Percentiles rank a stretch among this genome's conserved stretches.
Conservation (phyloP, 1,140 invertebrate species). For the Lucilia cuprina region DNA sequence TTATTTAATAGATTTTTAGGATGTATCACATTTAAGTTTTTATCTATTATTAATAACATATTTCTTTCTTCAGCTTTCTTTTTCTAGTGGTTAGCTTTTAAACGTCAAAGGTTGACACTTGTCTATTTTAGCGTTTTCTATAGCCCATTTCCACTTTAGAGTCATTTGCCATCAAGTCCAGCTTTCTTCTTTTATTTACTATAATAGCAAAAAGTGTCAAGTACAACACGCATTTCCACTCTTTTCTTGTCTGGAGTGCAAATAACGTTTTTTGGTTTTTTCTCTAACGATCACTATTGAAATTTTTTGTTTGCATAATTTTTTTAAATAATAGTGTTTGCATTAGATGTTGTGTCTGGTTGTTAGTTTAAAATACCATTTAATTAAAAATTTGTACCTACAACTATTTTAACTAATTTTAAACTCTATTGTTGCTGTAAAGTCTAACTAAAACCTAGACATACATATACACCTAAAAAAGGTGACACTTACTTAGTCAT, state of each 20-base stretch:
- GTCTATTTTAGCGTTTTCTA: not conserved
- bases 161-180: not conserved
- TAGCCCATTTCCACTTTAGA: too few species aligned
- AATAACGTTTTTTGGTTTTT: not conserved
- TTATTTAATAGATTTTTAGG: not conserved
- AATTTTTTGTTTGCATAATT: not conserved
- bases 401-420: slow-evolving; percentile 29
- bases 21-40: not conserved
- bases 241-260: not conserved
- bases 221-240: slow-evolving; percentile 12
- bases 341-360: not conserved
- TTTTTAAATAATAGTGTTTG: not conserved
- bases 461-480: not conserved
- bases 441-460: not conserved
- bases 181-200: not conserved
- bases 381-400: slow-evolving; percentile 26
- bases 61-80: not conserved
- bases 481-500: not conserved
- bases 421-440: not conserved
- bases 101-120: not conserved
- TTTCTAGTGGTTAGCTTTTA: not conserved
- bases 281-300: not conserved
- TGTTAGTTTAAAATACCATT: slow-evolving; percentile 21
- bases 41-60: not conserved
- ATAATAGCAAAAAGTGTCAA: not conserved